A percentile compares a stretch with the other conserved stretches of the same genome.
Evolutionary conservation across 2,113 vertebrate species (phyloP).

Genomic region (Tautogolabrus adspersus): DNA sequence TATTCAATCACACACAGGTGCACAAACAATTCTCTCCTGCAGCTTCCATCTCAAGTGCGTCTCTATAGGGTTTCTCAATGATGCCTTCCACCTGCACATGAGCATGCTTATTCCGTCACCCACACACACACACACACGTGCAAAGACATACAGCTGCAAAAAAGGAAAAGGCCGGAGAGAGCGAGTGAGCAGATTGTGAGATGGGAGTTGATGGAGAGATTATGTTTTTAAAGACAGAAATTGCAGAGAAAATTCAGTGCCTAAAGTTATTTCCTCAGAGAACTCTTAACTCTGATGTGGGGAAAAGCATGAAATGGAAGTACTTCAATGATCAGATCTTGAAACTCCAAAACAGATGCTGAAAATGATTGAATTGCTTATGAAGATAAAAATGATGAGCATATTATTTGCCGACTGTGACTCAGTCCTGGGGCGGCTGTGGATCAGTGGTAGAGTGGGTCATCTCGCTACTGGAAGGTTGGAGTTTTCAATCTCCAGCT

Average conservation of each 20-base stretch:
- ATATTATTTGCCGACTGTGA: no score
- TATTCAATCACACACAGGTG: conserved; percentile 21
- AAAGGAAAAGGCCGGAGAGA: neutral
- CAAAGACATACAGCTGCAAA: neutral
- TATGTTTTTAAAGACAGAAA: conserved; percentile 38
- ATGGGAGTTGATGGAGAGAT: conserved; percentile 29
- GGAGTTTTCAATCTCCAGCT: no score
- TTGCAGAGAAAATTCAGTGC: neutral
- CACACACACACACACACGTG: neutral
- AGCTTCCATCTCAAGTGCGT: conserved; percentile 1
- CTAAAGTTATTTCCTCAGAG: conserved; percentile 47
- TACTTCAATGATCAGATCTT: conserved; percentile 30
- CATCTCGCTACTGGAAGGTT: no score
- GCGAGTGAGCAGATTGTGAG: conserved; percentile 18
- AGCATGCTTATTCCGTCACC: conserved; percentile 8
- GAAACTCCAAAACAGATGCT: neutral
- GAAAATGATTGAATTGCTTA: conserved; percentile 3
- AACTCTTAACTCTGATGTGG: conserved; percentile 8
- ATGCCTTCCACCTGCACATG: conserved; percentile 9
- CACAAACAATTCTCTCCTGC: conserved; percentile 2
- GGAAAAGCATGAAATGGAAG: neutral
- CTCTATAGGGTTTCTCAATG: conserved; percentile 7
- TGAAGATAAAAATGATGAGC: neutral
- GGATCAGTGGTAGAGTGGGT: no score
- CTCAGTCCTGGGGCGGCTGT: no score